Conservation (phyloP, 2,888 invertebrate genomes). For the Ametastegia equiseti region DNA sequence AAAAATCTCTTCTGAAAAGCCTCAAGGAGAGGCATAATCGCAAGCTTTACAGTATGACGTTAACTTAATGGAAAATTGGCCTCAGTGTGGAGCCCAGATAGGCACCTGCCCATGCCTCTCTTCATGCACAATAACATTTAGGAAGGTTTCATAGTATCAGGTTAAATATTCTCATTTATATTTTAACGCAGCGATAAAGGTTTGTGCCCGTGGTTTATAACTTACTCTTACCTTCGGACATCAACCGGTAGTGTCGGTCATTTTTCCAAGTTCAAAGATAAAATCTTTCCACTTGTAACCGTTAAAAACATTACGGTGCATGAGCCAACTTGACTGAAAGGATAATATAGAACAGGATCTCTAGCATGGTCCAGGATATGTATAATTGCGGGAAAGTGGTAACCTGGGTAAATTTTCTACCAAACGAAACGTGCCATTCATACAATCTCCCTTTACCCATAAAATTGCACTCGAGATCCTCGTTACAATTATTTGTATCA, state of each 20-base stretch:
- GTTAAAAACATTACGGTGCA: constrained; percentile 36
- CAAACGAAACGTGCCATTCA: background rate
- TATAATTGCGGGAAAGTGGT: background rate
- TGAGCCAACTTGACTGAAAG: background rate
- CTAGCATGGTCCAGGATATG: background rate
- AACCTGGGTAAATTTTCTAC: background rate
- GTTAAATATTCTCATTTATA: constrained; percentile 42
- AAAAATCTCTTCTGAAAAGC: constrained; percentile 34
- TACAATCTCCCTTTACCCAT: constrained; percentile 45
- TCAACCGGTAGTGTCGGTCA: constrained; percentile 1
- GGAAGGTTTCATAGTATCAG: constrained; percentile 7
- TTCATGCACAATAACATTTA: constrained; percentile 26
- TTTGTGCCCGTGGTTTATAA: constrained; percentile 27
- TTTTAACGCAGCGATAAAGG: constrained; percentile 33
- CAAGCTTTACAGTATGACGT: constrained; percentile 64
- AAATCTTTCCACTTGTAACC: constrained; percentile 19
- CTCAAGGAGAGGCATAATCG: constrained; percentile 35
- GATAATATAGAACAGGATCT: background rate
- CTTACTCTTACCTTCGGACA: constrained; percentile 3
- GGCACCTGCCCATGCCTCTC: background rate
- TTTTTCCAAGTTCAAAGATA: constrained; percentile 42
- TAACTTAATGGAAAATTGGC: constrained; percentile 62
- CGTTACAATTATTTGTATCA: constrained; percentile 71
- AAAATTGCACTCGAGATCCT: constrained; percentile 63
- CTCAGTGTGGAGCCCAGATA: constrained; percentile 47